These are phyloP conservation scores for Corythoichthys intestinalis DNA, from an alignment of 2,113 vertebrate genomes.

Conservation along the genomic window DNA sequence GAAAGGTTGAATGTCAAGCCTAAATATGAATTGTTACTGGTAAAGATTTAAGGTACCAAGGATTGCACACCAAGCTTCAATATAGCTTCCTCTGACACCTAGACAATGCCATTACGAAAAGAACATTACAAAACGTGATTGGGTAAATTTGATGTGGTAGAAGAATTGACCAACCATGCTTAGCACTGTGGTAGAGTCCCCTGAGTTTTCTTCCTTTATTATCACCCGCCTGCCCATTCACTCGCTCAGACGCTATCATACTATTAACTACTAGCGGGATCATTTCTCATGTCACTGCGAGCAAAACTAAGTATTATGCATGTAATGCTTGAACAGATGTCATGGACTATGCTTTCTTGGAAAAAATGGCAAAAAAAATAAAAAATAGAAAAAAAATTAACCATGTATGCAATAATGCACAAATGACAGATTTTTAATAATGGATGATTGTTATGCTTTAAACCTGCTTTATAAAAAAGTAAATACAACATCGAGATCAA, in stretches of 20 bases:
- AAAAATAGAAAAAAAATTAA: not conserved
- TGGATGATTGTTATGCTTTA: not conserved
- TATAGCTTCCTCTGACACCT: not conserved
- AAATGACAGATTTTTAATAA: not conserved
- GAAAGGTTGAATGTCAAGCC: not conserved
- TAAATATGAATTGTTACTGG: constrained; percentile 6
- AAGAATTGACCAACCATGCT: constrained; percentile 15
- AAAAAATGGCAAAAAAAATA: not conserved
- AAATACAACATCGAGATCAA: not conserved
- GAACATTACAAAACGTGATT: not conserved
- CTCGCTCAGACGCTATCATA: not conserved
- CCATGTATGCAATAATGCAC: not conserved
- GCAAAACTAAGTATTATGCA: no score
- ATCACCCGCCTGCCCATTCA: constrained; percentile 21
- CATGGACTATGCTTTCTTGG: not conserved
- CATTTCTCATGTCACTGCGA: no score
- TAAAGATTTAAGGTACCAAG: not conserved
- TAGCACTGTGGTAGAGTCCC: not conserved
- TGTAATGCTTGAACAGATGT: not conserved
- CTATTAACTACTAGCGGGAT: not conserved
- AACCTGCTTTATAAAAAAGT: not conserved
- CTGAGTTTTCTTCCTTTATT: constrained; percentile 9
- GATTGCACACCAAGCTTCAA: not conserved
- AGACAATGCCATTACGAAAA: not conserved
- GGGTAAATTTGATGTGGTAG: constrained; percentile 8